Evolutionary conservation across 1,140 invertebrate genomes (phyloP).

Genomic region (Ectropis grisescens): DNA sequence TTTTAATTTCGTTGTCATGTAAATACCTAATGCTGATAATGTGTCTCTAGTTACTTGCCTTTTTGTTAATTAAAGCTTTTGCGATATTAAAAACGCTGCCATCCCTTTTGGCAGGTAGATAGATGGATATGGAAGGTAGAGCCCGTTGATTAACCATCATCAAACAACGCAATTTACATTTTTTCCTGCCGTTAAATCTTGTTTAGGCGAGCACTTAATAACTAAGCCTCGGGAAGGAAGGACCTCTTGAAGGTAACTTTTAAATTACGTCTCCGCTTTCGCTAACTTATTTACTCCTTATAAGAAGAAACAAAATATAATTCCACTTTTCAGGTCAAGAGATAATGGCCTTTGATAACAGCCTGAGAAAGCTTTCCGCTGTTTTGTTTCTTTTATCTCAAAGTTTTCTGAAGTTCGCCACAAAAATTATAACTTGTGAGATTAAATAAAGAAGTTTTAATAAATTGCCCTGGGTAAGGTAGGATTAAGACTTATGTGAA

Average conservation of each 20-base stretch:
- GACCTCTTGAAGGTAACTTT: conserved; percentile 43
- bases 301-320: conserved; percentile 59
- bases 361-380: conserved; percentile 62
- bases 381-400: conserved; percentile 62
- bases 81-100: conserved; percentile 18
- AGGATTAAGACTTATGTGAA: conserved; percentile 30
- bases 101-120: conserved; percentile 1
- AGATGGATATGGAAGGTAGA: too few relatives aligned
- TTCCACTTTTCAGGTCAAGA: conserved; percentile 60
- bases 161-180: conserved; percentile 20
- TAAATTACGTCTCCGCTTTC: conserved; percentile 51
- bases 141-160: conserved; percentile 5
- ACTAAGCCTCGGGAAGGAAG: conserved; percentile 22
- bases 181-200: conserved; percentile 24
- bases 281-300: conserved; percentile 60
- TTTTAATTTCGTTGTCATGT: conserved; percentile 62
- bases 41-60: conserved; percentile 21
- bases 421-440: conserved; percentile 62
- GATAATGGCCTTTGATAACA: conserved; percentile 65
- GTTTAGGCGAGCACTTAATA: conserved; percentile 25
- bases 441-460: conserved; percentile 64
- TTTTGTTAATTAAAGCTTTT: conserved; percentile 29
- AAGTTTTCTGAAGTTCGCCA: conserved; percentile 52
- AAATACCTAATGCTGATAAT: conserved; percentile 46
- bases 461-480: conserved; percentile 48